Base-by-base conservation (phyloP, 2,113 vertebrate species). In the Hyperoodon ampullatus region DNA sequence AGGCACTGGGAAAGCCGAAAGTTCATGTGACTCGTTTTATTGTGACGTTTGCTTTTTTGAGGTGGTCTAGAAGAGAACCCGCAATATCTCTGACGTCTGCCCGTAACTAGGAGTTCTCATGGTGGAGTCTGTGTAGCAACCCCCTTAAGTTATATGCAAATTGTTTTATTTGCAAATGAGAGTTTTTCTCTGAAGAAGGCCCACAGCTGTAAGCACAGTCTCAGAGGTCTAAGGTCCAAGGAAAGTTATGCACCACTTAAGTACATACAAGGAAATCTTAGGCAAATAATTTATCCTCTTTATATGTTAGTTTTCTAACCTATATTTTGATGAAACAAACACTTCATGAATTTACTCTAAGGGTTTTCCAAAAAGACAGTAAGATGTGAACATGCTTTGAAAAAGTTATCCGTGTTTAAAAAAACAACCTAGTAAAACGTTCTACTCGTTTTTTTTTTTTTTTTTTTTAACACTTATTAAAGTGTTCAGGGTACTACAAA, bases 271-370 rank as follows among this genome's bases (percentile, higher is more conserved):
- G 42, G 58, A 74, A 71, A 75, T 50, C n/a, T 77, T 71, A 82
- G 77, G 47, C 19, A 78, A 85, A 42, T 63, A 72, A 88, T 19
- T 47, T 30, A 53, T 61, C 58, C 65, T 88, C 42, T 93, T 66
- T 39, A 18, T 87, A 71, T 44, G 4, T 82, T 82, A 75, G 39
- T 93, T 88, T 89, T 68, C 70, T 58, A 88, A 71, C 90, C 35
- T 87, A 2, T 74, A 81, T 50, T 93, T 84, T 94, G 61, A 71
- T 87, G n/a, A 71, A 78, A 94, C 13, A 53, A 53, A 63, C 50
- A 80, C 53, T 92, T 87, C 44, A 87, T 82, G 39, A 82, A 72
- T 53, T 86, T 83, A 71, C 21, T 90, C 21, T 89, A 86, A 68
- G 61, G 14, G 81, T 70, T 75, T 63, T 74, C 85, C 19, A n/a